A percentile compares a stretch with the other conserved stretches of the same genome.
Conservation (phyloP, 2,113 vertebrate species). For the Oreochromis aureus region DNA sequence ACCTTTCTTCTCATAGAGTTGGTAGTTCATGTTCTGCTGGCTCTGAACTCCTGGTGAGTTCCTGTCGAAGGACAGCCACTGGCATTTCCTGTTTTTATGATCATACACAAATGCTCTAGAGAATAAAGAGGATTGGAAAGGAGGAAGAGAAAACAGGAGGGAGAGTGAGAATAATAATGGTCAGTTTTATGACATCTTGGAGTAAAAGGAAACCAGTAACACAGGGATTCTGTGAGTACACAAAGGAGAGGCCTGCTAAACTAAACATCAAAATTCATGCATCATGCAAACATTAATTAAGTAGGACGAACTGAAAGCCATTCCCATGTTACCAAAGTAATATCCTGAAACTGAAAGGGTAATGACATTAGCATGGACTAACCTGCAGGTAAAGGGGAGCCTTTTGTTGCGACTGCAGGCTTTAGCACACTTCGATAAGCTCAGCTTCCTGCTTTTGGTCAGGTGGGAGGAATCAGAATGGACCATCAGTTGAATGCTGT, state of each 20-base stretch:
- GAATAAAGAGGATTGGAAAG: slow-evolving; percentile 5
- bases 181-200: neutral
- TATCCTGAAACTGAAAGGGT: neutral
- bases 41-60: slow-evolving; percentile 82
- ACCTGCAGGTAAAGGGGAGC: slow-evolving; percentile 92
- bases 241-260: neutral
- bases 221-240: neutral
- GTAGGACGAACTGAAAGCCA: neutral
- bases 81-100: slow-evolving; percentile 80
- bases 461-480: slow-evolving; percentile 71
- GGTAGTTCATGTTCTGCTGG: slow-evolving; percentile 81
- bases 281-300: neutral
- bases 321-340: neutral
- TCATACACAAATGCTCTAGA: slow-evolving; percentile 76
- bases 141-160: neutral
- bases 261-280: neutral
- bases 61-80: slow-evolving; percentile 92
- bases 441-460: slow-evolving; percentile 82
- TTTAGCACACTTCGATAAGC: slow-evolving; percentile 83
- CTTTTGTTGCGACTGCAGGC: slow-evolving; percentile 85
- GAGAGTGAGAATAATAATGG: neutral
- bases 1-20: slow-evolving; percentile 99
- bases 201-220: neutral
- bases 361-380: slow-evolving; percentile 29
- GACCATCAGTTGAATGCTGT: slow-evolving; percentile 71